Percentiles rank a stretch among this genome's conserved stretches.
These are phyloP conservation scores for Zygothrica quintamaculata DNA, from an alignment of 2,888 invertebrate genomes.

Conservation along the genomic window DNA sequence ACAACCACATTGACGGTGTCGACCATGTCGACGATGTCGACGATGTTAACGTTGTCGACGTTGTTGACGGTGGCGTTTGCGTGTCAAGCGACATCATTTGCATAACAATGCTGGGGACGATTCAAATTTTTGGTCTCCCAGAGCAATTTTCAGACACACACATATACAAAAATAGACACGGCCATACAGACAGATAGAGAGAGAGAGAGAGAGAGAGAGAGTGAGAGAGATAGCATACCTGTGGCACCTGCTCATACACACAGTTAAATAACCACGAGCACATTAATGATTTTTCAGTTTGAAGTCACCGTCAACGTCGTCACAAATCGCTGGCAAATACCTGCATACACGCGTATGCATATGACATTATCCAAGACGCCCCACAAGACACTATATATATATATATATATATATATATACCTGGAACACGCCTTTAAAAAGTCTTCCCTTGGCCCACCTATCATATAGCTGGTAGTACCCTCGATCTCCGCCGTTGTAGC, in stretches of 20 bases:
- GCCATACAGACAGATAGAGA: slow-evolving; percentile 23
- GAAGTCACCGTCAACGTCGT: slow-evolving; percentile 42
- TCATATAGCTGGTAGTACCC: slow-evolving; percentile 19
- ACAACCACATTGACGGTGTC: slow-evolving; percentile 44
- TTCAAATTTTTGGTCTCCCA: slow-evolving; percentile 78
- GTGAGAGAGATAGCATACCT: slow-evolving; percentile 52
- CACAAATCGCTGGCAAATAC: slow-evolving; percentile 63
- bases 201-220: slow-evolving; percentile 11
- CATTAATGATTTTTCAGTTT: slow-evolving; percentile 63
- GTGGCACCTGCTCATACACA: slow-evolving; percentile 63
- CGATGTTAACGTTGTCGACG: slow-evolving; percentile 42
- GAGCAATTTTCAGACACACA: slow-evolving; percentile 68
- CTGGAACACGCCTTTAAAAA: not conserved
- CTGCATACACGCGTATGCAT: slow-evolving; percentile 62
- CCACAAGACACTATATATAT: slow-evolving; percentile 19
- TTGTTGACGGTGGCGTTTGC: slow-evolving; percentile 75
- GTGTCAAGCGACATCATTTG: slow-evolving; percentile 84
- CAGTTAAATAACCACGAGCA: slow-evolving; percentile 48
- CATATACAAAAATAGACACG: slow-evolving; percentile 18
- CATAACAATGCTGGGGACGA: slow-evolving; percentile 84
- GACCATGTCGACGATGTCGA: slow-evolving; percentile 8
- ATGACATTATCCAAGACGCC: slow-evolving; percentile 64
- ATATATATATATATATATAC: slow-evolving; percentile 11
- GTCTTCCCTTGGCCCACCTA: slow-evolving; percentile 3
- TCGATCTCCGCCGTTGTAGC: too few species aligned